Evolutionary conservation across 2,888 invertebrate genomes (phyloP).

Genomic region (Agrotis ipsilon): DNA sequence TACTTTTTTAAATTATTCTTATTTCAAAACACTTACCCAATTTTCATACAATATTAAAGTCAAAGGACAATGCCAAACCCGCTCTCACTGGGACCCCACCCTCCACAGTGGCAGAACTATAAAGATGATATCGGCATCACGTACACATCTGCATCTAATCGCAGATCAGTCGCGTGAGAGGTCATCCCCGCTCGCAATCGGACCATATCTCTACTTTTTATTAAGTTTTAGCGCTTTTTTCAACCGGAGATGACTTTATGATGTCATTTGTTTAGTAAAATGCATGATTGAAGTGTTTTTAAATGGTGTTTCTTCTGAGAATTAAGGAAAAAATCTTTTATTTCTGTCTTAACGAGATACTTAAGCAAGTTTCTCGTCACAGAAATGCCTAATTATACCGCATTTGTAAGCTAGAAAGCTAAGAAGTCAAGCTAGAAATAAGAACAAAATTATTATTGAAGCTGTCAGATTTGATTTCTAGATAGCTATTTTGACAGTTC

Average conservation of each 20-base stretch:
- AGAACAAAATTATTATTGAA: neutral
- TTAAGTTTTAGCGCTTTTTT: constrained; percentile 32
- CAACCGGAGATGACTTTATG: constrained; percentile 4
- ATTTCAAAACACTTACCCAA: neutral
- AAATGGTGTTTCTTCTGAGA: neutral
- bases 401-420: too few relatives aligned
- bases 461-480: neutral
- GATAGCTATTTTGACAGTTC: neutral
- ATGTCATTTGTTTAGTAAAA: neutral
- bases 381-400: too few relatives aligned
- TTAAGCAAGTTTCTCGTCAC: too few relatives aligned
- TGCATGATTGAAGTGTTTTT: neutral
- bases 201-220: constrained; percentile 67
- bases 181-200: constrained; percentile 71
- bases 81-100: constrained; percentile 64
- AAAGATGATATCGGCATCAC: constrained; percentile 79
- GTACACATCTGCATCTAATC: constrained; percentile 79
- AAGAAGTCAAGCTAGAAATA: too few relatives aligned
- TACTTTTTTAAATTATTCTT: too few relatives aligned
- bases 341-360: neutral
- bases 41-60: neutral
- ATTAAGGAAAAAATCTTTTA: neutral
- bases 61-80: neutral
- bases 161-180: constrained; percentile 69
- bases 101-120: constrained; percentile 61